phyloP scores from a whole-genome alignment of 2,797 vertebrate genomes.

The Peromyscus attwateri region DNA sequence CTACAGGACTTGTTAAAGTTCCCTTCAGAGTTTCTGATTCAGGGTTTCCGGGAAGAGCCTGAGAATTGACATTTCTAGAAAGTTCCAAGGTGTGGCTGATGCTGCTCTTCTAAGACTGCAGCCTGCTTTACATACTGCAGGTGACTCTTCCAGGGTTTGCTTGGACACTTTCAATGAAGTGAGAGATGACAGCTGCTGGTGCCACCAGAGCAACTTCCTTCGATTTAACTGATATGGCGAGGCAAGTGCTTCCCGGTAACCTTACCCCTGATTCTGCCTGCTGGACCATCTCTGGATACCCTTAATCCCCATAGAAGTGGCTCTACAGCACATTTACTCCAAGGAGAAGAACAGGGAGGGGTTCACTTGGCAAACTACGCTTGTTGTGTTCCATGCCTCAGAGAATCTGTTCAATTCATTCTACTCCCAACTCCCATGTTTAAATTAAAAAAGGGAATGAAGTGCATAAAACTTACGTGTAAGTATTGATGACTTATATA shows the following conservation, averaged over 20 bases:
- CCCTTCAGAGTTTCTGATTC: neutral
- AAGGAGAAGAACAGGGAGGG: neutral
- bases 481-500: neutral
- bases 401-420: neutral
- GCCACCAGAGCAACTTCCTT: neutral
- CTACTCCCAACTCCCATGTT: neutral
- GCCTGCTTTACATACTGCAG: neutral
- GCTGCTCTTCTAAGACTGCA: neutral
- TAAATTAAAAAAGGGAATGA: neutral
- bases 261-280: neutral
- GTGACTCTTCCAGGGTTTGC: too few relatives aligned
- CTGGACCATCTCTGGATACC: neutral
- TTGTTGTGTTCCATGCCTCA: neutral
- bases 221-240: neutral
- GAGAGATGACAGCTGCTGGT: neutral
- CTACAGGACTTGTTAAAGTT: neutral
- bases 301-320: neutral
- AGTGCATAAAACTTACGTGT: neutral
- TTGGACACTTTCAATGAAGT: neutral
- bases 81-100: neutral
- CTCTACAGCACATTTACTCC: neutral
- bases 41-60: neutral
- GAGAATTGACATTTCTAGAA: neutral
- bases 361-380: neutral
- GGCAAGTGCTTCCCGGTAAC: neutral